These are phyloP conservation scores for Pomatorhinus ruficollis DNA, from an alignment of 2,113 vertebrate genomes.

Conservation along the genomic window DNA sequence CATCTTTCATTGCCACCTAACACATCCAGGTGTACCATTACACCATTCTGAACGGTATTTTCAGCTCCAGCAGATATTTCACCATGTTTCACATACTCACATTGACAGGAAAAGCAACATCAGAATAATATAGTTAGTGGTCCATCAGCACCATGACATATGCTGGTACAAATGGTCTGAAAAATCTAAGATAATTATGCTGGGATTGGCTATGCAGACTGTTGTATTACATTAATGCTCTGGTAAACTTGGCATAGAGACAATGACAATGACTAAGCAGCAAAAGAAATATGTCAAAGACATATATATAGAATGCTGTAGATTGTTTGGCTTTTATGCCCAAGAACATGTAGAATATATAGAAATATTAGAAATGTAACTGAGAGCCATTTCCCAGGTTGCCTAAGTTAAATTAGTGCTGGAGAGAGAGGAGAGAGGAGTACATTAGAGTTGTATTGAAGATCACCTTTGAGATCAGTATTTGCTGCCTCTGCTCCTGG, in stretches of 20 bases:
- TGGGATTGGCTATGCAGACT: not conserved
- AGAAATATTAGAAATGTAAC: not conserved
- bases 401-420: not conserved
- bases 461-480: not conserved
- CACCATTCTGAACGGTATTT: not conserved
- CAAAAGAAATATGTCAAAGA: not conserved
- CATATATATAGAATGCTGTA: not conserved
- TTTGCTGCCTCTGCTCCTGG: not conserved
- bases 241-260: not conserved
- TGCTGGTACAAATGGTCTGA: not conserved
- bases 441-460: not conserved
- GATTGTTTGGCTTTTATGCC: not conserved
- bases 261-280: not conserved
- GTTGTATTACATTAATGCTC: not conserved
- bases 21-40: not conserved
- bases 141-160: not conserved
- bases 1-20: not conserved
- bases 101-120: not conserved
- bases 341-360: not conserved
- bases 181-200: not conserved
- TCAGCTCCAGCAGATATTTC: not conserved
- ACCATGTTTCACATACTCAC: not conserved
- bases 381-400: not conserved
- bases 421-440: not conserved
- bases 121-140: not conserved